A percentile compares a stretch with the other conserved stretches of the same genome.
These are phyloP conservation scores for Lepilemur septentrionalis DNA, from an alignment of 2,797 vertebrate genomes.

Conservation along the genomic window DNA sequence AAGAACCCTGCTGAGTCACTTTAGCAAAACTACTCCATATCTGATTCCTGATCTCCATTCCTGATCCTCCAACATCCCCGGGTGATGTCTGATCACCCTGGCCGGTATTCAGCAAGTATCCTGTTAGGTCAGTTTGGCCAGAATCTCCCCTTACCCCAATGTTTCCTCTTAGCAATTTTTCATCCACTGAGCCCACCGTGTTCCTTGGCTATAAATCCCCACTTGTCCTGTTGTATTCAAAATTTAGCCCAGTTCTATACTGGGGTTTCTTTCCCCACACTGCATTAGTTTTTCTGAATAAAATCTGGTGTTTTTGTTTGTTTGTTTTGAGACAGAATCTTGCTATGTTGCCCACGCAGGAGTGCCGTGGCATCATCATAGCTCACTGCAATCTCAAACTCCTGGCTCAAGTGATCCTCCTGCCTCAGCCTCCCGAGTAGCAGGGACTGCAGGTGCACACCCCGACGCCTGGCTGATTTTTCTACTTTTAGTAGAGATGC, in stretches of 20 bases:
- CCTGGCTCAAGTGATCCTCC: background rate
- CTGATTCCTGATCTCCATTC: background rate
- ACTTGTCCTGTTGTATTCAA: background rate
- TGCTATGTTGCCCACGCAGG: background rate
- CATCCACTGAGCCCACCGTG: background rate
- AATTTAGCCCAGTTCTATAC: background rate
- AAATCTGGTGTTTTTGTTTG: background rate
- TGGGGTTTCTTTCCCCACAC: background rate
- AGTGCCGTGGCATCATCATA: background rate
- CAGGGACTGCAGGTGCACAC: too few relatives aligned
- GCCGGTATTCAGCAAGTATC: background rate
- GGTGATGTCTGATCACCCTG: background rate
- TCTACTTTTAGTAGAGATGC: too few relatives aligned
- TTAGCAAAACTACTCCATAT: background rate
- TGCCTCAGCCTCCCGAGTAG: background rate
- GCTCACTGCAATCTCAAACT: background rate
- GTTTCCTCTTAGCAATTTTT: background rate
- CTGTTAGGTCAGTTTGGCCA: background rate
- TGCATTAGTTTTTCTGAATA: background rate
- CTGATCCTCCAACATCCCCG: background rate
- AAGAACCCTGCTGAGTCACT: background rate
- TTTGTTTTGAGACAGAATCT: background rate
- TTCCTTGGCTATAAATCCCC: background rate
- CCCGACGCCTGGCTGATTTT: too few relatives aligned
- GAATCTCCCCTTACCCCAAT: background rate